These are phyloP conservation scores for Hyles lineata DNA, from an alignment of 2,888 invertebrate species.

Conservation along the genomic window DNA sequence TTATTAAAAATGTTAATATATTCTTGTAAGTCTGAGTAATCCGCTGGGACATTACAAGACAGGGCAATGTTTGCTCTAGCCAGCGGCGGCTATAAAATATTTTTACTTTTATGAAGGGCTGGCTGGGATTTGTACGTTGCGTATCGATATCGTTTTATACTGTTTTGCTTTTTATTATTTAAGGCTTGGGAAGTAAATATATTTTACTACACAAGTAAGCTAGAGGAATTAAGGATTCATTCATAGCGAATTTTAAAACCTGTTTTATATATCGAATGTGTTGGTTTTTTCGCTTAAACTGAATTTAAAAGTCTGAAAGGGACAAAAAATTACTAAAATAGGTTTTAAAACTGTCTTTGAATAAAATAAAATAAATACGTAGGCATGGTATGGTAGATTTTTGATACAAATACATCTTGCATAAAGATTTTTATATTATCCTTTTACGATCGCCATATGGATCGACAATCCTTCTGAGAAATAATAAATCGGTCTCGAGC, in stretches of 20 bases:
- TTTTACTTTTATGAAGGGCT: constrained; percentile 24
- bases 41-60: constrained; percentile 4
- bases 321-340: no score
- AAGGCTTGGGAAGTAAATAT: not conserved
- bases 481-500: no score
- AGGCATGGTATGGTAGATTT: not conserved
- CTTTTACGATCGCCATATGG: not conserved
- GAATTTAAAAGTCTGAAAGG: no score
- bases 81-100: constrained; percentile 24
- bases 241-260: no score
- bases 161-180: constrained; percentile 9
- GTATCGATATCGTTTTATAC: constrained; percentile 1
- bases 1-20: constrained; percentile 1
- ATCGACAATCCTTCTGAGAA: no score
- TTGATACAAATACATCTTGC: not conserved
- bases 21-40: constrained; percentile 4
- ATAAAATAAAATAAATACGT: no score
- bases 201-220: not conserved
- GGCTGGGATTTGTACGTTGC: not conserved
- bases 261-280: no score
- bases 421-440: not conserved
- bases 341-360: no score
- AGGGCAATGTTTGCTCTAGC: constrained; percentile 23
- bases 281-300: no score
- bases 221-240: not conserved